These are phyloP conservation scores for Sminthopsis crassicaudata DNA, from an alignment of 2,113 vertebrate genomes.

Conservation along the genomic window DNA sequence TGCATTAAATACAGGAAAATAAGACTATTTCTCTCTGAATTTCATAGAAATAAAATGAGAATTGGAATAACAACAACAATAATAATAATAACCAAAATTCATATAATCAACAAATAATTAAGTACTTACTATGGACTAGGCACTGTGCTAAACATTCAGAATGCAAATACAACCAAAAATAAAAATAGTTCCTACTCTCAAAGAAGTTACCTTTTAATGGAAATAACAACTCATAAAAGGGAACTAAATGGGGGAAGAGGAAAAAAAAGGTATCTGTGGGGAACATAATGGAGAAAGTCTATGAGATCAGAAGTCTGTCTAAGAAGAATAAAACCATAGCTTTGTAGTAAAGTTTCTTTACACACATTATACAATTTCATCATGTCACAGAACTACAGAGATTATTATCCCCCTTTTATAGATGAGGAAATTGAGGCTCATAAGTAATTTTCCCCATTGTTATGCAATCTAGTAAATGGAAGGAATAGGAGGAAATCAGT, in stretches of 20 bases:
- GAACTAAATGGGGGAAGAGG: neutral
- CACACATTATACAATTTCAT: neutral
- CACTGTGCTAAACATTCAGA: neutral
- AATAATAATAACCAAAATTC: neutral
- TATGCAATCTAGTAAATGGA: neutral
- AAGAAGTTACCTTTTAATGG: neutral
- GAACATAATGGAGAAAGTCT: neutral
- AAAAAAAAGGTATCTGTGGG: neutral
- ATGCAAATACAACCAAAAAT: neutral
- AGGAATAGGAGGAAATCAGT: neutral
- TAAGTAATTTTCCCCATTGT: neutral
- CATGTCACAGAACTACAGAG: neutral
- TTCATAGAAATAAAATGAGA: neutral
- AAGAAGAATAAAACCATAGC: neutral
- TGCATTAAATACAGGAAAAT: neutral
- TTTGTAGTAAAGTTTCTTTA: neutral
- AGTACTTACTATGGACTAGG: neutral
- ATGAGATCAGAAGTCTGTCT: neutral
- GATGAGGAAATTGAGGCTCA: neutral
- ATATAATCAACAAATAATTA: neutral
- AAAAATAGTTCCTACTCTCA: neutral
- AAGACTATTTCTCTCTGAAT: neutral
- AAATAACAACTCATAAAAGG: neutral
- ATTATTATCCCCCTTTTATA: neutral
- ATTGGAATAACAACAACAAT: neutral